phyloP scores from a whole-genome alignment of 2,113 vertebrate genomes.

The Hippocampus mohnikei region DNA sequence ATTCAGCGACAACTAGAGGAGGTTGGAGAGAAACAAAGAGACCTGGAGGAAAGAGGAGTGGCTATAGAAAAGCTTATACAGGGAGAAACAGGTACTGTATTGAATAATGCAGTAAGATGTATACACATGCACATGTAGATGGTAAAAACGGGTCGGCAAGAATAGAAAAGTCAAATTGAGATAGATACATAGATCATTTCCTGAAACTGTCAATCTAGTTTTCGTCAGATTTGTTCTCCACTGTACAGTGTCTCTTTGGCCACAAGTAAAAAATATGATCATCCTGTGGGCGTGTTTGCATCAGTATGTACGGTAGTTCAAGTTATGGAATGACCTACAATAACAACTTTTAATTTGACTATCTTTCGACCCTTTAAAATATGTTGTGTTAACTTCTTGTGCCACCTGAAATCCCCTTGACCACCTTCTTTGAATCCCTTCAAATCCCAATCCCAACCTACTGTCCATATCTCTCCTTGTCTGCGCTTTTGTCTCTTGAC shows the following conservation, averaged over 20 bases:
- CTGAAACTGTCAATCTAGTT: neutral
- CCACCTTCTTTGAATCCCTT: neutral
- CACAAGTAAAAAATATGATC: neutral
- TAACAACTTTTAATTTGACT: neutral
- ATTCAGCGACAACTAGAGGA: conserved; percentile 93
- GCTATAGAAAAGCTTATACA: conserved; percentile 84
- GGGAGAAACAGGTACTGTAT: conserved; percentile 78
- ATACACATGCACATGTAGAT: neutral
- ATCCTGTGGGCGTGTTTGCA: neutral
- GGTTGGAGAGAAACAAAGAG: conserved; percentile 84
- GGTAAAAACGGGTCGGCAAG: neutral
- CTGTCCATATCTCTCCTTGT: neutral
- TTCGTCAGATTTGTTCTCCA: neutral
- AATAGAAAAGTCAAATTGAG: neutral
- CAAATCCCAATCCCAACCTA: neutral
- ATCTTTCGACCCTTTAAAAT: conserved; percentile 2
- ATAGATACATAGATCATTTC: conserved; percentile 21
- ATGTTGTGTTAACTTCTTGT: neutral
- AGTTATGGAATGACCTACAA: neutral
- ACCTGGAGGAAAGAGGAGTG: conserved; percentile 84
- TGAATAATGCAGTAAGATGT: neutral
- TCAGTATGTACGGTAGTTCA: conserved; percentile 3
- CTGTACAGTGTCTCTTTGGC: neutral
- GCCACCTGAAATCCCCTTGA: neutral
- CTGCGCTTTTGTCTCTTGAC: neutral